Conservation (phyloP, 2,797 vertebrate species). For the Stomatorhinus walkeri region DNA sequence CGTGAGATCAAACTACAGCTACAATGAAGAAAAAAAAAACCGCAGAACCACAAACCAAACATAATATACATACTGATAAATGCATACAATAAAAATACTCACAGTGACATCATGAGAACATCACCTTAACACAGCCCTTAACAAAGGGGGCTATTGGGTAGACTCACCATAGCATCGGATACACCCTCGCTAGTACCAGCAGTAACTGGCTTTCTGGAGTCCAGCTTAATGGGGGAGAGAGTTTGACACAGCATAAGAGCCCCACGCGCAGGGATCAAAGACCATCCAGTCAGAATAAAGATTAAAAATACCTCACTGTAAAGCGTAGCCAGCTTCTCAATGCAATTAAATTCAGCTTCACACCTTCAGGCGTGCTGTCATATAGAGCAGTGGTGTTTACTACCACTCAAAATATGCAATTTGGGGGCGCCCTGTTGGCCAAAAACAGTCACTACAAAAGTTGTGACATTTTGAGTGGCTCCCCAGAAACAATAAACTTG, state of each 20-base stretch:
- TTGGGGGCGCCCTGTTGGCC: neutral
- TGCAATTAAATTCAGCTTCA: neutral
- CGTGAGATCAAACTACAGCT: neutral
- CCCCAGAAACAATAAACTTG: neutral
- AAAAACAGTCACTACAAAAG: neutral
- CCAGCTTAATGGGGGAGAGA: conserved; percentile 40
- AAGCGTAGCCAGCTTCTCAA: neutral
- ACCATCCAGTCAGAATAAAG: neutral
- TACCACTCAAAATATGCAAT: neutral
- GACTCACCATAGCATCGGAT: conserved; percentile 61
- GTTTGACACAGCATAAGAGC: conserved; percentile 22
- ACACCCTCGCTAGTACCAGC: conserved; percentile 43
- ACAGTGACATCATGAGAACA: neutral
- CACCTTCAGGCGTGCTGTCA: neutral
- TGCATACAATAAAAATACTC: neutral
- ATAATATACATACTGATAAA: neutral
- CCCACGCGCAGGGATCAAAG: neutral
- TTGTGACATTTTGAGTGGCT: neutral
- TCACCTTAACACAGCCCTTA: neutral
- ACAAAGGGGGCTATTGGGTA: neutral
- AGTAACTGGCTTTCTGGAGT: conserved; percentile 45
- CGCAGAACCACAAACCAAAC: neutral
- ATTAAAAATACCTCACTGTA: neutral
- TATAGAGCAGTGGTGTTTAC: neutral
- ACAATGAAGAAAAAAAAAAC: neutral